Percentiles rank a stretch among this genome's conserved stretches.
phyloP scores from a whole-genome alignment of 2,797 vertebrate species.

The Rousettus madagascariensis region DNA sequence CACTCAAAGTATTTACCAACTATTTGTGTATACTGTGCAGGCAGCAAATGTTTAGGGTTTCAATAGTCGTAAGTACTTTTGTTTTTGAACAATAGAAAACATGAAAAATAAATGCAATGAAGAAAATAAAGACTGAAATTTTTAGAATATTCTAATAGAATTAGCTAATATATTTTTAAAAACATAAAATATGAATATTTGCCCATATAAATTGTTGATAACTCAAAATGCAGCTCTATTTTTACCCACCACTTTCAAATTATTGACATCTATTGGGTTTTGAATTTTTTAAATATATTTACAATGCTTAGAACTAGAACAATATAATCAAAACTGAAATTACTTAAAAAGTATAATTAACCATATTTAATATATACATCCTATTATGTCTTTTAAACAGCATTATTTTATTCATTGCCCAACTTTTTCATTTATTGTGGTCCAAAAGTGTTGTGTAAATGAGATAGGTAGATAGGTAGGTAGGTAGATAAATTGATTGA shows the following conservation, averaged over 20 bases:
- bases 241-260: background rate
- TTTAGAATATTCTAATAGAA: background rate
- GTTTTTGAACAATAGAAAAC: background rate
- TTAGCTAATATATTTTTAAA: background rate
- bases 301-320: background rate
- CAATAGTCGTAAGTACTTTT: background rate
- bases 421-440: background rate
- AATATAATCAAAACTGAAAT: background rate
- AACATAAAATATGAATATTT: background rate
- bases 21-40: background rate
- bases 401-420: background rate
- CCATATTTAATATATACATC: background rate
- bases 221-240: background rate
- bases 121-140: background rate
- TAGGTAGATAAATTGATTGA: background rate
- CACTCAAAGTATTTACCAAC: background rate
- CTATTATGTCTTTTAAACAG: background rate
- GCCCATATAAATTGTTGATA: background rate
- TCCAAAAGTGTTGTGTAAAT: background rate
- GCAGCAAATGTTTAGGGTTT: background rate
- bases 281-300: background rate
- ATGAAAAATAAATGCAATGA: background rate
- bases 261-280: background rate
- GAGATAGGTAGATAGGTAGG: background rate
- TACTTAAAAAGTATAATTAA: background rate